Evolutionary conservation across 2,888 invertebrate species (phyloP), one percentile per base, ranked within the genome.

Genomic region (Caenorhabditis macrosperma): DNA sequence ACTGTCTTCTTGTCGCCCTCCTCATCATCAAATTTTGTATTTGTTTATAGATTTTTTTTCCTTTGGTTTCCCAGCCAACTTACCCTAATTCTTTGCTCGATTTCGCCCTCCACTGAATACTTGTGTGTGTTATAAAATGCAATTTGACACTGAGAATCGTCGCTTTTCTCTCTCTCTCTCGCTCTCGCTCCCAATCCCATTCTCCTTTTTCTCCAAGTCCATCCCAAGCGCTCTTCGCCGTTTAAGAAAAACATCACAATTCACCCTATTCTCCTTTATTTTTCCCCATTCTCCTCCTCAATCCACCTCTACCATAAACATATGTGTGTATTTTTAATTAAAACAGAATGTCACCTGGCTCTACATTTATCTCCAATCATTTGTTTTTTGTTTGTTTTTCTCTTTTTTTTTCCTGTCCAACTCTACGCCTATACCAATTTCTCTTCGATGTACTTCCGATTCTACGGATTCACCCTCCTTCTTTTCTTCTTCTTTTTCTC

Each of bases 311-410:
- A 20, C 26, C 26, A 17, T 44, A 33, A 60, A 60, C 60, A 60
- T 61, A 1, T 63, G 48, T 63, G 63, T 63, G 63, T 63, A 63
- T 35, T 63, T 63, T 63, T 33, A 10, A 2, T 3, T 3, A 12
- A 38, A 38, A 38, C n/a, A n/a, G n/a, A n/a, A n/a, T n/a, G n/a
- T n/a, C n/a, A n/a, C n/a, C n/a, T n/a, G n/a, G n/a, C n/a, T n/a
- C n/a, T n/a, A n/a, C n/a, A n/a, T n/a, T n/a, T n/a, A n/a, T n/a
- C n/a, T n/a, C n/a, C n/a, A n/a, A n/a, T n/a, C n/a, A n/a, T n/a
- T n/a, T n/a, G n/a, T n/a, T n/a, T n/a, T n/a, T n/a, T n/a, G n/a
- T 46, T 5, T n/a, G 12, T 15, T 44, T 44, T 44, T 44, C 17
- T 44, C 15, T 44, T 6, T 5, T 10, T 44, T 44, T 44, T 44